Conservation (phyloP, 2,797 vertebrate genomes). For the Ambastaia sidthimunki region DNA sequence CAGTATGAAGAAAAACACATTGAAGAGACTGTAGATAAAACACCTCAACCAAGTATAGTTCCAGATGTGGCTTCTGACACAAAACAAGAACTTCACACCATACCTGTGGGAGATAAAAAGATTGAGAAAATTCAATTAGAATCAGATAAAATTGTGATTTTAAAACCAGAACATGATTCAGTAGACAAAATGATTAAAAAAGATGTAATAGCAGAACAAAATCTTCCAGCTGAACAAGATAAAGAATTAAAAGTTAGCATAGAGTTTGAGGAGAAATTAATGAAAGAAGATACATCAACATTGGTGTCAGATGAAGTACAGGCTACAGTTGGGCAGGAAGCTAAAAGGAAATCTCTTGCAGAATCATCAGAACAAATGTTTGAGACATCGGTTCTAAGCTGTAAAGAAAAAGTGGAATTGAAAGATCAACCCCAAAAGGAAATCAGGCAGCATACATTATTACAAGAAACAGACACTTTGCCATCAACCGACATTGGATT, state of each 20-base stretch:
- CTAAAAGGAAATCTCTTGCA: constrained; percentile 27
- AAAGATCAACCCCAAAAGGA: constrained; percentile 37
- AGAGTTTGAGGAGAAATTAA: constrained; percentile 25
- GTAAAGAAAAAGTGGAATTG: constrained; percentile 38
- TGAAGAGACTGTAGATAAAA: constrained; percentile 64
- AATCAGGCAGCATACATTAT: constrained; percentile 24
- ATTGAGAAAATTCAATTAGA: neutral
- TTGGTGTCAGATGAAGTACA: constrained; percentile 17
- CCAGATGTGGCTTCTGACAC: constrained; percentile 49
- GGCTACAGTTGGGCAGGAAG: constrained; percentile 25
- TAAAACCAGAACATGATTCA: constrained; percentile 25
- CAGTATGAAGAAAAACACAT: constrained; percentile 71
- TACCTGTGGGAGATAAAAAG: constrained; percentile 19
- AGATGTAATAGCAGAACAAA: constrained; percentile 24
- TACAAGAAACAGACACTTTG: constrained; percentile 37
- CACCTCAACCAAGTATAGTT: constrained; percentile 50
- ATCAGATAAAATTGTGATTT: constrained; percentile 24
- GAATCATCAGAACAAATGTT: constrained; percentile 40
- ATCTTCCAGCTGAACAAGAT: constrained; percentile 19
- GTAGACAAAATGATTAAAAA: constrained; percentile 10
- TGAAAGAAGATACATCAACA: constrained; percentile 16
- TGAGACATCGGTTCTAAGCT: constrained; percentile 47
- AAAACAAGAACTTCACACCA: constrained; percentile 45
- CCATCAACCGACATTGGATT: constrained; percentile 51
- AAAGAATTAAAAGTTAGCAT: constrained; percentile 39